Evolutionary conservation across 2,888 invertebrate genomes (phyloP).

Genomic region (Drosophila flavopinicola): DNA sequence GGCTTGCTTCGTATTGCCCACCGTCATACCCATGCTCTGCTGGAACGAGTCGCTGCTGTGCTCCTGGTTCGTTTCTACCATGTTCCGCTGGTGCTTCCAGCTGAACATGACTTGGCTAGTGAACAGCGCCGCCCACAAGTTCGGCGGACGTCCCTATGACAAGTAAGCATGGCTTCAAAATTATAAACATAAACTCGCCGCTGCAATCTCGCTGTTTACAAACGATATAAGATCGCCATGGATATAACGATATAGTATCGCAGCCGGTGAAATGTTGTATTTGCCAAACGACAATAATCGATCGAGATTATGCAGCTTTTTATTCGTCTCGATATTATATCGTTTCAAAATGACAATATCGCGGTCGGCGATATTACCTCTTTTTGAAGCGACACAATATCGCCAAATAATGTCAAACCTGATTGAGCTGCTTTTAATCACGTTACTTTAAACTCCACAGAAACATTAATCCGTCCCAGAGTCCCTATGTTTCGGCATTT

Average conservation of each 20-base stretch:
- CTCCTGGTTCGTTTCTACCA: conserved; percentile 88
- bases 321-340: no score
- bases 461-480: conserved; percentile 88
- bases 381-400: no score
- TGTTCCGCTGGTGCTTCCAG: conserved; percentile 91
- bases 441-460: conserved; percentile 2
- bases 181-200: no score
- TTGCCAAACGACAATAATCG: no score
- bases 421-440: not conserved
- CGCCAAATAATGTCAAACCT: no score
- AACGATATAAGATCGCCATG: no score
- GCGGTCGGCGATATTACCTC: no score
- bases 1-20: conserved; percentile 91
- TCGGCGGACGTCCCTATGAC: conserved; percentile 91
- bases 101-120: conserved; percentile 95
- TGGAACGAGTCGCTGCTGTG: conserved; percentile 90
- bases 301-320: no score
- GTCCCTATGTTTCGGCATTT: conserved; percentile 86
- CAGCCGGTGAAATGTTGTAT: no score
- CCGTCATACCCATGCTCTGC: conserved; percentile 89
- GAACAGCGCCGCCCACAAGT: conserved; percentile 94
- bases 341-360: no score
- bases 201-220: no score
- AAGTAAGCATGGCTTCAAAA: conserved; percentile 85
- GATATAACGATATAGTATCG: no score